Conservation (phyloP, 2,888 invertebrate species). For the Agrotis puta region DNA sequence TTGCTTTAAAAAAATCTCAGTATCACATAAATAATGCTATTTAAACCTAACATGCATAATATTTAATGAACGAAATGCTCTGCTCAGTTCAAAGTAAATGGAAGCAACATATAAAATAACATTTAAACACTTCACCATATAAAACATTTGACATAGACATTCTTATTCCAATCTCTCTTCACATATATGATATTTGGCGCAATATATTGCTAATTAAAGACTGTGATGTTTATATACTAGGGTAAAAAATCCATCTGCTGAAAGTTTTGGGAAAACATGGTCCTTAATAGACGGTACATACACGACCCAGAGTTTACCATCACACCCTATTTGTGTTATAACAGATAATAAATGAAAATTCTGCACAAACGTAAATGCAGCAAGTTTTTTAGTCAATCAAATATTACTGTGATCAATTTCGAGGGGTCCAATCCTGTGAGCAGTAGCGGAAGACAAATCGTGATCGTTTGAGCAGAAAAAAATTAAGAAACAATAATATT, state of each 20-base stretch:
- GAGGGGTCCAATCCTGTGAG: slow-evolving; percentile 69
- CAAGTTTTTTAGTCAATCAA: slow-evolving; percentile 26
- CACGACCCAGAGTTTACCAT: slow-evolving; percentile 26
- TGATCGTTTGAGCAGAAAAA: slow-evolving; percentile 78
- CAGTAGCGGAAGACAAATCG: slow-evolving; percentile 85
- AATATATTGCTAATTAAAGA: slow-evolving; percentile 73
- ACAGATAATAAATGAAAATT: slow-evolving; percentile 42
- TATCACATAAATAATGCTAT: slow-evolving; percentile 49
- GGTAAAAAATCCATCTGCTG: slow-evolving; percentile 30
- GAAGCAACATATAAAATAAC: slow-evolving; percentile 46
- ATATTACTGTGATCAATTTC: slow-evolving; percentile 46
- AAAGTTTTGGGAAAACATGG: slow-evolving; percentile 36
- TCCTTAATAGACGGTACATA: slow-evolving; percentile 33
- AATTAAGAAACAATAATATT: slow-evolving; percentile 56
- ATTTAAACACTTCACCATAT: slow-evolving; percentile 38
- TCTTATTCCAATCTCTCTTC: slow-evolving; percentile 43
- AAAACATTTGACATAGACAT: slow-evolving; percentile 54
- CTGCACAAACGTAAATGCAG: slow-evolving; percentile 64
- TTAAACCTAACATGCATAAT: slow-evolving; percentile 54
- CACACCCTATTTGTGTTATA: slow-evolving; percentile 33
- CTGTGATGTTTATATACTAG: slow-evolving; percentile 32
- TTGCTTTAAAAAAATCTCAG: background rate
- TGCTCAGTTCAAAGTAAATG: slow-evolving; percentile 60
- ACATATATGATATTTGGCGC: slow-evolving; percentile 75
- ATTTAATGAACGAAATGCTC: slow-evolving; percentile 60